Base-by-base conservation (phyloP, 2,113 vertebrate genomes). In the Oreochromis spilurus region DNA sequence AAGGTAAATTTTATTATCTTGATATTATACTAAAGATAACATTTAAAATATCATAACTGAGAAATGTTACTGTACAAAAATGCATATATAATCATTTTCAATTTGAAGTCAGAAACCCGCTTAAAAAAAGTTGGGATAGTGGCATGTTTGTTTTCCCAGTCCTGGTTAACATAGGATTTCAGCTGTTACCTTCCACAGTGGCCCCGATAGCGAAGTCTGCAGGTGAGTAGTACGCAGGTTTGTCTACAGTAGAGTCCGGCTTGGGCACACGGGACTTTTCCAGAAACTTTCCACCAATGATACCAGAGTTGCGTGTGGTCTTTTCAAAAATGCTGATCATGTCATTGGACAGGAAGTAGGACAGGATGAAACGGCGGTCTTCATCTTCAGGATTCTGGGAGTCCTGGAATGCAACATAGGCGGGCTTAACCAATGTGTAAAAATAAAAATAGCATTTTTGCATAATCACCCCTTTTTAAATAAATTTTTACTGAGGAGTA, bases 321-420 rank as follows among this genome's bases (percentile, higher is more conserved):
- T 94, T 97, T 81, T 99, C 98, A 80, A 97, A 99, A 93, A 99
- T 97, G 90, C 97, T 96, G 82, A 99, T 97, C 72, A 93, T 97
- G 91, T 99, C 97, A 12, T 97, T 85, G 0, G 97, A 95, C 38
- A 98, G 95, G 93, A 94, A 97, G 88, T 98, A 99, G 13, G 97
- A 97, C 67, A 99, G 92, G 78, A 99, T 89, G 83, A 99, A 99
- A 13, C 43, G 94, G 0, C 98, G 96, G 6, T 88, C 95, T 58
- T 94, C 95, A 40, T 99, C 97, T 72, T 96, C 93, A 0, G 96
- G 95, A 58, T 97, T 95, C 72, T 96, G 96, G 4, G 98, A 97
- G 84, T 98, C 98, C 98, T 99, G 91, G 5, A 87, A 86, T 10
- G 34, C 5, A 38, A 53, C 6, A 82, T 4, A 36, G 21, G 17